phyloP scores from a whole-genome alignment of 2,888 invertebrate genomes.

The Leucozona laternaria region DNA sequence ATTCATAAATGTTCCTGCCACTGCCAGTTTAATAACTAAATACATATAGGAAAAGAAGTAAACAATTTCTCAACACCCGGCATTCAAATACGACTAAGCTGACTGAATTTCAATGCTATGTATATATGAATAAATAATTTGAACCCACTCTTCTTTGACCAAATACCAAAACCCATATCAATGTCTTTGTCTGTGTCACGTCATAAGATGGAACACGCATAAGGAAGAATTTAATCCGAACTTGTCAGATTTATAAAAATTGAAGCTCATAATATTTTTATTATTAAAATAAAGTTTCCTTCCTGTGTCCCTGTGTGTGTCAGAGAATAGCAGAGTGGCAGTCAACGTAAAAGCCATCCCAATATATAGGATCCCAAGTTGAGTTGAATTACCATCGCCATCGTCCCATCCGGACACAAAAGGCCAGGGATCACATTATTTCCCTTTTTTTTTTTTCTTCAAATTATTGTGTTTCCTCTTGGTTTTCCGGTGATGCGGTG shows the following conservation, averaged over 20 bases:
- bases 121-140: constrained; percentile 30
- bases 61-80: constrained; percentile 21
- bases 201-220: constrained; percentile 38
- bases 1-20: background rate
- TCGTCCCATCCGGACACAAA: constrained; percentile 38
- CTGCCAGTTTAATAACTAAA: background rate
- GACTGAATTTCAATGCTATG: constrained; percentile 9
- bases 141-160: constrained; percentile 37
- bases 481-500: constrained; percentile 48
- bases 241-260: constrained; percentile 73
- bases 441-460: constrained; percentile 4
- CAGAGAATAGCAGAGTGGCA: background rate
- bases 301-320: constrained; percentile 15
- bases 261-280: constrained; percentile 70
- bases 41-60: background rate
- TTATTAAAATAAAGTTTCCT: constrained; percentile 56
- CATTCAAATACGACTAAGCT: background rate
- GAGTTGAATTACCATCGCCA: constrained; percentile 58
- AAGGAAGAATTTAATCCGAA: constrained; percentile 67
- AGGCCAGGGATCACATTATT: constrained; percentile 45
- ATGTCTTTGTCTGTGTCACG: no score
- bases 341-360: background rate
- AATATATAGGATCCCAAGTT: background rate
- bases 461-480: constrained; percentile 52
- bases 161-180: constrained; percentile 62